Conservation (phyloP, 2,888 invertebrate genomes). For the Meganola albula region DNA sequence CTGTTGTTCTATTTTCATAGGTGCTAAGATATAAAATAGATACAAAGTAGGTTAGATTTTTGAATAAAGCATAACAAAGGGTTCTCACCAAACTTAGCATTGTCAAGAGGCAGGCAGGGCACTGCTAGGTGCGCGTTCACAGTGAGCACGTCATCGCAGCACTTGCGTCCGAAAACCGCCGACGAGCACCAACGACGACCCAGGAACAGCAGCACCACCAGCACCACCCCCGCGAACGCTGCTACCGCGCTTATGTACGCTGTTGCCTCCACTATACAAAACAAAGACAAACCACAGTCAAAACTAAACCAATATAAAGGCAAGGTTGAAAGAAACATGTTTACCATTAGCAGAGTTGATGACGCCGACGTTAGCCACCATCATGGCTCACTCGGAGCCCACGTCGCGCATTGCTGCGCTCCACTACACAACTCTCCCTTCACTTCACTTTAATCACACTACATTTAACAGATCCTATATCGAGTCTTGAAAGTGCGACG, state of each 20-base stretch:
- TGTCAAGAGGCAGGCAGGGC: conserved; percentile 53
- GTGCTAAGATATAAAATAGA: conserved; percentile 9
- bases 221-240: conserved; percentile 87
- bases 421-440: conserved; percentile 13
- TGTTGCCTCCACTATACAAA: conserved; percentile 84
- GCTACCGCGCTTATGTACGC: conserved; percentile 92
- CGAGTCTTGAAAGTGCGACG: conserved; percentile 32
- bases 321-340: conserved; percentile 30
- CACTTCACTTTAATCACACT: neutral
- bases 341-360: conserved; percentile 66
- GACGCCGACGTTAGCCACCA: conserved; percentile 68
- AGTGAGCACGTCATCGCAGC: conserved; percentile 63
- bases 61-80: conserved; percentile 26
- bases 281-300: conserved; percentile 18
- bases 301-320: conserved; percentile 12
- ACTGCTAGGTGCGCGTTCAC: conserved; percentile 61
- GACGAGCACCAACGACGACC: conserved; percentile 83
- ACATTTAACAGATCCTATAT: too few species aligned
- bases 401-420: conserved; percentile 36
- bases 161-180: conserved; percentile 56
- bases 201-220: conserved; percentile 91
- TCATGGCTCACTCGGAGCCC: conserved; percentile 43
- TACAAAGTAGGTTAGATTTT: conserved; percentile 24
- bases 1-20: too few species aligned
- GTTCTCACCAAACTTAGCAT: conserved; percentile 65